Conservation (phyloP, 2,888 invertebrate genomes). For the Drosophila sordidula region DNA sequence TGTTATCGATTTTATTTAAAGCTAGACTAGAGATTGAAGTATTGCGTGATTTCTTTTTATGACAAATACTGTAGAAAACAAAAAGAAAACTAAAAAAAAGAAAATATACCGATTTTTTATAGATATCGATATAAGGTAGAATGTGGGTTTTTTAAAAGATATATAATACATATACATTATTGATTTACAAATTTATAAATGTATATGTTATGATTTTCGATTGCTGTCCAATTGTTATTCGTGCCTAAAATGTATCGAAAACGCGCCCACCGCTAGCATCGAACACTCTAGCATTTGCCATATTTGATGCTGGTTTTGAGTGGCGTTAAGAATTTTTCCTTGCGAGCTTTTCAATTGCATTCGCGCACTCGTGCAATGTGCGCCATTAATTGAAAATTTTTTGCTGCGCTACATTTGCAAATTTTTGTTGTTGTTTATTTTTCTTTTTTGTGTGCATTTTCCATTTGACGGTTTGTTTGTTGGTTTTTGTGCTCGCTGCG, state of each 20-base stretch:
- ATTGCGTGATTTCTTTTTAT: too few relatives aligned
- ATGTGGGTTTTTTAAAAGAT: too few relatives aligned
- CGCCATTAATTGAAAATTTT: slow-evolving; percentile 49
- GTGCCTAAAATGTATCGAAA: background rate
- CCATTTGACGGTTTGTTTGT: slow-evolving; percentile 57
- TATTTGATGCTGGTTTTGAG: slow-evolving; percentile 58
- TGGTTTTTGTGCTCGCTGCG: slow-evolving; percentile 22
- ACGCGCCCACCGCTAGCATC: slow-evolving; percentile 1
- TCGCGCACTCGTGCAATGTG: slow-evolving; percentile 19
- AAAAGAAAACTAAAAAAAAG: too few relatives aligned
- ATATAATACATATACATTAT: too few relatives aligned
- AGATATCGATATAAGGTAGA: too few relatives aligned
- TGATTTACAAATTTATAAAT: too few relatives aligned
- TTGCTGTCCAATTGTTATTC: background rate
- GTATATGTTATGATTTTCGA: too few relatives aligned
- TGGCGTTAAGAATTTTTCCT: slow-evolving; percentile 61
- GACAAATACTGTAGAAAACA: too few relatives aligned
- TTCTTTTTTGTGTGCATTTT: slow-evolving; percentile 35
- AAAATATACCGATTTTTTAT: too few relatives aligned
- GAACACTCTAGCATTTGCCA: slow-evolving; percentile 32
- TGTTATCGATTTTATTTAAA: background rate
- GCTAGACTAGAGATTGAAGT: too few relatives aligned
- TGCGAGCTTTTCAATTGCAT: slow-evolving; percentile 55
- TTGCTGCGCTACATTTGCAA: slow-evolving; percentile 38
- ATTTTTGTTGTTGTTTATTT: slow-evolving; percentile 33